Base-by-base conservation (phyloP, 1,140 invertebrate species). In the Drosophila rufa region DNA sequence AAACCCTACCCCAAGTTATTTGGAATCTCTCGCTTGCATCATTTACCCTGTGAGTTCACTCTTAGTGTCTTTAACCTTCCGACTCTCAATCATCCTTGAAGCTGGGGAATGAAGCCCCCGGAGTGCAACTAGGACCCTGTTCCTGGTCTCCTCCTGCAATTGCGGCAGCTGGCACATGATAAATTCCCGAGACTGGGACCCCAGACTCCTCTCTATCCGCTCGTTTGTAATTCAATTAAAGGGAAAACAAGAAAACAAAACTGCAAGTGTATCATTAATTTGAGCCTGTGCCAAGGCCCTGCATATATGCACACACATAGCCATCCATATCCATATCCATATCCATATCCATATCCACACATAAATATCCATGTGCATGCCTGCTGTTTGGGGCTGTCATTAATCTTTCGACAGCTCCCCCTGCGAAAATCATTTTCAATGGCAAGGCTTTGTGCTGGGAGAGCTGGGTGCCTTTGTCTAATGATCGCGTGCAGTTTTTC, bases 401-500 rank as follows among this genome's bases (percentile, higher is more conserved):
- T 89, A 89, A 89, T 89, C 84, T 89, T 89, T 89, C 68, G 80
- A 78, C 84, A 84, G 73, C 59, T 71, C 51, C 58, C 56, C 66
- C 25, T 60, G 65, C 70, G 75, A 75, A 85, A 86, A 75, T 77
- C 80, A 89, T 74, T 90, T 89, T 89, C 84, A 89, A 89, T 90
- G 84, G 80, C 85, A 89, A 81, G 81, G 80, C 84, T 89, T 84
- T 89, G 85, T 87, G 11, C 57, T 71, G 48, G 55, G 25, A 22
- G 12, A n/a, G 50, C 9, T 67, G 75, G 61, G 48, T 70, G 80
- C 62, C 48, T 75, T 79, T 83, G 78, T 89, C 84, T 87, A 89
- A 89, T 89, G 84, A 89, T 90, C 85, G 84, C 85, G 85, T 90
- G 85, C 84, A 90, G 66, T 89, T 90, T 83, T 79, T 81, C 77